Evolutionary conservation across 2,797 vertebrate species (phyloP), one percentile per base, ranked within the genome.

Genomic region (Melanogrammus aeglefinus): DNA sequence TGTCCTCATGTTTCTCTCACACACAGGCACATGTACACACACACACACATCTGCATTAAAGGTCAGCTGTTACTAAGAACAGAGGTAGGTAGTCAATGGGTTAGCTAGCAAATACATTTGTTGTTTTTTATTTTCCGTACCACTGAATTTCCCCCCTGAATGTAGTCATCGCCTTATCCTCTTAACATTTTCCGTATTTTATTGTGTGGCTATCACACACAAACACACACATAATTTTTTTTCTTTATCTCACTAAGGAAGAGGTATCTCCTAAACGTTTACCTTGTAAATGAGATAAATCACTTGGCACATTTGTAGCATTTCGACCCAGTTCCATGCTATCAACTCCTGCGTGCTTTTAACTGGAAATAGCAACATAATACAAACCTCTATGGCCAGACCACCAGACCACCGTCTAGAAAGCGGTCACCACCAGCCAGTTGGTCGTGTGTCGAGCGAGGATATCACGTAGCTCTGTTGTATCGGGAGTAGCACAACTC

Each of bases 401-500:
- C 35, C 35, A 36, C 35, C 16, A 21, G 47, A 57, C 18, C 47
- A 44, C 12, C 41, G 41, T 44, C 41, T 44, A 70, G n/a, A 27
- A 70, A 27, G n/a, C 66, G 7, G 9, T 29, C n/a, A 24, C 21
- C 10, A 14, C 27, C 51, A 57, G 12, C 80, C 35, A 39, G 13
- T 39, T 27, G 57, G 74, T 13, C 79, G 14, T 77, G 72, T 73
- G 70, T 79, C 38, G 0, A 79, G 77, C 75, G 80, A 51, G 39
- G 29, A 79, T 79, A 76, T 86, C 80, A 84, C 80, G 79, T 71
- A 41, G 83, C 78, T 73, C 39, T 75, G 85, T 79, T 86, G 91
- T 88, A 83, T 88, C 82, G 6, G 35, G 80, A 66, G 0, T 8
- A 79, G 63, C 82, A 86, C 84, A 90, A 88, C 84, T 90, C 86